Base-by-base conservation (phyloP, 2,797 vertebrate species). In the Hirundo rustica region DNA sequence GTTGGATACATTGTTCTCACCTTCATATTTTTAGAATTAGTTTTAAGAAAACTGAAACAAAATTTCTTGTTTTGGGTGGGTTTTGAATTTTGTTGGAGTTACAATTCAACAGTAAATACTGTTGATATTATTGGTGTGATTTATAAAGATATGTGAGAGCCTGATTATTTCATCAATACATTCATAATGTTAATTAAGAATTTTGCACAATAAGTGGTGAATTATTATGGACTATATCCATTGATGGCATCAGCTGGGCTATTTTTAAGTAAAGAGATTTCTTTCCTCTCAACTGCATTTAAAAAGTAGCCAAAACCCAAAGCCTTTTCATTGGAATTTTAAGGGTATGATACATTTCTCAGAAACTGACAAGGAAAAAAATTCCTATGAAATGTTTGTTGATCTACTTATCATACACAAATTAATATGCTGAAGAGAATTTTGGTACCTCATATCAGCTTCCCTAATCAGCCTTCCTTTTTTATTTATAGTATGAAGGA, bases 261-360 rank as follows among this genome's bases (percentile, higher is more conserved):
- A 42, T 42, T 51, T 73, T 62, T 70, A 65, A 70, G 11, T 16
- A 54, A 32, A 42, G 48, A 71, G 5, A 60, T 36, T 11, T 78
- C 26, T 48, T 86, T 91, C 26, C 14, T 84, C 9, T 67, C 4
- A 64, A 67, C 5, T 40, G 36, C 58, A 68, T 53, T 66, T 65
- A 53, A 72, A 84, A 21, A 71, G 3, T 8, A 85, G 4, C 3
- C 20, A 61, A 54, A 82, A n/a, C 0, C 4, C 4, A 16, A 64
- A n/a, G 7, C 0, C 4, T 8, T 3, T 53, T 61, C 5, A 7
- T 2, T 60, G 30, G 16, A 16, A 2, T 71, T 81, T 62, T 40
- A 74, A 40, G 22, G 17, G 10, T 4, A 34, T 44, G 9, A 15
- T 23, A 5, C 34, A 0, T 16, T 53, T 67, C 75, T 47, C 32